A percentile compares a stretch with the other conserved stretches of the same genome.
Evolutionary conservation across 2,797 vertebrate genomes (phyloP).

Genomic region (Cyprinella venusta): DNA sequence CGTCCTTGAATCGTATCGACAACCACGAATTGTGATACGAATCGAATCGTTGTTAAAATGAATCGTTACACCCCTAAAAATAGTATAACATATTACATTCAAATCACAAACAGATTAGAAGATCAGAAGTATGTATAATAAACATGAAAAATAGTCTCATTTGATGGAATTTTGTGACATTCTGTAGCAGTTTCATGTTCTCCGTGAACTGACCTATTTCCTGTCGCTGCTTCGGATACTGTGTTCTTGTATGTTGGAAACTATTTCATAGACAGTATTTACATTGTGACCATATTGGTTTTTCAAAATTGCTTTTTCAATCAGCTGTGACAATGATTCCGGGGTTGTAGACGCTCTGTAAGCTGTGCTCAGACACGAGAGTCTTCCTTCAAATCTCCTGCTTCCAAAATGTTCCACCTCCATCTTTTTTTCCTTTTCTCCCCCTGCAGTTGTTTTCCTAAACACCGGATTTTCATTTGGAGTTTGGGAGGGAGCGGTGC

Average conservation of each 20-base stretch:
- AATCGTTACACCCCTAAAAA: too few relatives aligned
- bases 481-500: slow-evolving; percentile 68
- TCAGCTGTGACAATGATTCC: slow-evolving; percentile 41
- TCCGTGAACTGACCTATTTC: neutral
- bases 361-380: slow-evolving; percentile 5
- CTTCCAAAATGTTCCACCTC: slow-evolving; percentile 37
- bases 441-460: slow-evolving; percentile 73
- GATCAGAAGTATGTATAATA: neutral
- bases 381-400: slow-evolving; percentile 23
- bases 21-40: too few relatives aligned
- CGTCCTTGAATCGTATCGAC: too few relatives aligned
- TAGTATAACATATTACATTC: neutral
- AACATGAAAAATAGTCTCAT: too few relatives aligned
- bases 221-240: slow-evolving; percentile 1
- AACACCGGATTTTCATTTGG: slow-evolving; percentile 75
- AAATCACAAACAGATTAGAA: neutral
- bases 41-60: too few relatives aligned
- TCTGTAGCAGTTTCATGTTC: slow-evolving; percentile 8
- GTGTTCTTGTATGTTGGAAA: slow-evolving; percentile 77
- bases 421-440: slow-evolving; percentile 14
- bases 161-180: neutral
- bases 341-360: slow-evolving; percentile 1
- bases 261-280: slow-evolving; percentile 71
- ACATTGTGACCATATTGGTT: slow-evolving; percentile 68
- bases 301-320: slow-evolving; percentile 32